Percentiles rank a stretch among this genome's conserved stretches.
These are phyloP conservation scores for Recurvirostra avosetta DNA, from an alignment of 2,113 vertebrate genomes.

Conservation along the genomic window DNA sequence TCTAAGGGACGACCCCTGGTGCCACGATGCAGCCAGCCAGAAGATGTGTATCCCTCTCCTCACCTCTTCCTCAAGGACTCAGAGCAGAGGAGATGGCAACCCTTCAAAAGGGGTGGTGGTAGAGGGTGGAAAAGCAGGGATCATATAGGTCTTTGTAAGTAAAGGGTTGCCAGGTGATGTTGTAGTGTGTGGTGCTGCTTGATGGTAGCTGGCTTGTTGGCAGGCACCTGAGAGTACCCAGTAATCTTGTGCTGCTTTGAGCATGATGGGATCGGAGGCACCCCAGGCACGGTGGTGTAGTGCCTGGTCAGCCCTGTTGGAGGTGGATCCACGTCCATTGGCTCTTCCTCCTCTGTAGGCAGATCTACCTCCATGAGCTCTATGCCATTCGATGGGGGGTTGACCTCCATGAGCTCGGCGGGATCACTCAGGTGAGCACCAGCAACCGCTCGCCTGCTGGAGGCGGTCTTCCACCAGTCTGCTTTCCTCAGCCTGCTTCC, in stretches of 20 bases:
- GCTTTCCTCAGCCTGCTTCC: neutral
- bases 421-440: neutral
- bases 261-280: neutral
- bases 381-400: no score
- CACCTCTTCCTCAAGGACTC: no score
- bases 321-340: no score
- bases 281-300: neutral
- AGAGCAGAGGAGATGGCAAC: no score
- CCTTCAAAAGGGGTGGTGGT: neutral
- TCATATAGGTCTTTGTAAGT: neutral
- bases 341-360: no score
- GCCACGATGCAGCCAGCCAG: no score
- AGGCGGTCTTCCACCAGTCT: neutral
- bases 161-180: neutral
- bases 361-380: neutral
- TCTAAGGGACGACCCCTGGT: no score
- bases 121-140: neutral
- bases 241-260: neutral
- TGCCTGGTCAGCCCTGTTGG: neutral
- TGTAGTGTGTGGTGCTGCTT: neutral
- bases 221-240: neutral
- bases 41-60: no score
- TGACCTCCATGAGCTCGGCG: neutral
- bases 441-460: neutral
- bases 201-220: neutral